Evolutionary conservation across 2,113 vertebrate genomes (phyloP).

Genomic region (Scopus umbretta): DNA sequence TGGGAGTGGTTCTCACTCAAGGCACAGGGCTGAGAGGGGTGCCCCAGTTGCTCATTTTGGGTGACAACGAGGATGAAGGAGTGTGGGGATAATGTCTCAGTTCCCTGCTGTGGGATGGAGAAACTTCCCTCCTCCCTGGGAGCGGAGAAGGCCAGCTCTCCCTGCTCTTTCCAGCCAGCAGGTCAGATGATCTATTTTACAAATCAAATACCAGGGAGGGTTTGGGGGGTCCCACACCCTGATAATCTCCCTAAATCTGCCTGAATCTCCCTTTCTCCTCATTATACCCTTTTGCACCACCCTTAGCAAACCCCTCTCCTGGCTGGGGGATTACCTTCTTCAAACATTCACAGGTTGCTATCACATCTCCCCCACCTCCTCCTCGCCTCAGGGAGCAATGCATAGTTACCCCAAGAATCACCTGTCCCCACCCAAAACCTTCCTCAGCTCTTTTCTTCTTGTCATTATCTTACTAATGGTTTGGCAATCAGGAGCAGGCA

Average conservation of each 20-base stretch:
- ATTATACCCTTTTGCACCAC: background rate
- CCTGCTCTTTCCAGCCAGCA: background rate
- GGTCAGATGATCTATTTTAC: background rate
- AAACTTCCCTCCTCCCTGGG: background rate
- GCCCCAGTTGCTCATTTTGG: accelerated
- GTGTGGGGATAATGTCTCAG: accelerated
- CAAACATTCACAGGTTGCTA: background rate
- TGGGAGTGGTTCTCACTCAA: background rate
- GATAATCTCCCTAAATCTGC: background rate
- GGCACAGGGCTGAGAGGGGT: background rate
- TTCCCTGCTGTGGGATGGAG: background rate
- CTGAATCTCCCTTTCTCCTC: background rate
- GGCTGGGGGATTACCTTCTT: background rate
- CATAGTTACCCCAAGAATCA: background rate
- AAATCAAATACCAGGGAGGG: background rate
- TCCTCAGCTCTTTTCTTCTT: background rate
- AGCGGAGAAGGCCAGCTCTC: background rate
- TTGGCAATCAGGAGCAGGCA: background rate
- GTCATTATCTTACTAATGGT: background rate
- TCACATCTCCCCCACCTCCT: background rate
- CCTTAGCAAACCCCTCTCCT: background rate
- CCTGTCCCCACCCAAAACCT: background rate
- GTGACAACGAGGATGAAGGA: background rate
- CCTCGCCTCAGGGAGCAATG: background rate
- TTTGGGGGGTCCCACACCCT: accelerated